Percentiles rank a stretch among this genome's conserved stretches.
Evolutionary conservation across 2,797 vertebrate species (phyloP).

Genomic region (Rachycentron canadum): DNA sequence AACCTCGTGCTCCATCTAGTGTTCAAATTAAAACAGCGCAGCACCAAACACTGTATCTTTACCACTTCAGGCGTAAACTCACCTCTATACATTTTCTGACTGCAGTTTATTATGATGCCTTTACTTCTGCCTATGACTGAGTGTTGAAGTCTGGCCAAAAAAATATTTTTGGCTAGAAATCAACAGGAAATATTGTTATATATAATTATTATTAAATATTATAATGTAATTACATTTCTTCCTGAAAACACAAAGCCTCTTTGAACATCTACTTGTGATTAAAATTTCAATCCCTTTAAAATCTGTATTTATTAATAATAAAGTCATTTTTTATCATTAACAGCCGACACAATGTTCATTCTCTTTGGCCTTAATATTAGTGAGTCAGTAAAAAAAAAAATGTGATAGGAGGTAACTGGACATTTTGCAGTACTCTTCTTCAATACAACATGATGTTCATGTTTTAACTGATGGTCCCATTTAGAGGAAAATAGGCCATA

Average conservation of each 20-base stretch:
- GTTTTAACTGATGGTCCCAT: no score
- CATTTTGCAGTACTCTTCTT: no score
- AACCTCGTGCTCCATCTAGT: conserved; percentile 68
- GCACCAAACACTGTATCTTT: not conserved
- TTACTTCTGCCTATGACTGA: not conserved
- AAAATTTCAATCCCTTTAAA: not conserved
- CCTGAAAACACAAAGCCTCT: not conserved
- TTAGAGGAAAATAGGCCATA: no score
- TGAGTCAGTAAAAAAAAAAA: not conserved
- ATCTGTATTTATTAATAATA: not conserved
- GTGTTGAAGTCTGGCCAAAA: no score
- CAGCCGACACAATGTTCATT: not conserved
- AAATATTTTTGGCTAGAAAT: not conserved
- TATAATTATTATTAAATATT: no score
- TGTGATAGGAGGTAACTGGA: no score
- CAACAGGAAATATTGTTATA: not conserved
- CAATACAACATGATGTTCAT: no score
- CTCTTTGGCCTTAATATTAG: not conserved
- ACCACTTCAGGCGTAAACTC: not conserved
- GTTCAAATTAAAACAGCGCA: conserved; percentile 49
- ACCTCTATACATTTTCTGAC: not conserved
- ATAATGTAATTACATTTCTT: not conserved
- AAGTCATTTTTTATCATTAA: not conserved
- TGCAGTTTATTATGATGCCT: not conserved
- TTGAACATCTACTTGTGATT: not conserved